Conservation (phyloP, 2,888 invertebrate species). For the Drosophila basisetae region DNA sequence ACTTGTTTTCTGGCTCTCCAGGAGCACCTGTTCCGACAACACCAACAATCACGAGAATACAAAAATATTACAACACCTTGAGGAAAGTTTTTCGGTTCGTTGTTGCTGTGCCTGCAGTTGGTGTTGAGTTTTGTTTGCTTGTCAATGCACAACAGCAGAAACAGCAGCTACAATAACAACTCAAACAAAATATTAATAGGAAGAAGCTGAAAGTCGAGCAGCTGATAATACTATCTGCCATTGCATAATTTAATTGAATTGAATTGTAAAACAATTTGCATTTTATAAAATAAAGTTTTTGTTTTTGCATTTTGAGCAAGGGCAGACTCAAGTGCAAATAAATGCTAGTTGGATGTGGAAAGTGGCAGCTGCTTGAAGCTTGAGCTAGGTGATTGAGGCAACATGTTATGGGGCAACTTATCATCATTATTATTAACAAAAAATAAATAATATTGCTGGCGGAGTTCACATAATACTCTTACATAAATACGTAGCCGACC, state of each 20-base stretch:
- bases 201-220: slow-evolving; percentile 27
- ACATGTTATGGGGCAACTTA: not conserved
- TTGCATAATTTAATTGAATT: slow-evolving; percentile 69
- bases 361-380: slow-evolving; percentile 12
- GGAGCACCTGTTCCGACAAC: slow-evolving; percentile 59
- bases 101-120: slow-evolving; percentile 40
- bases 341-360: slow-evolving; percentile 2
- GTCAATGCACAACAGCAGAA: slow-evolving; percentile 46
- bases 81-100: slow-evolving; percentile 51
- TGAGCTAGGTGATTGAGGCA: not conserved
- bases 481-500: not conserved
- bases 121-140: slow-evolving; percentile 43
- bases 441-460: no score
- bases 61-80: slow-evolving; percentile 54
- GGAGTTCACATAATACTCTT: not conserved
- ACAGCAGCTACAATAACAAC: slow-evolving; percentile 9
- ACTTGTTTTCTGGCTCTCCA: slow-evolving; percentile 48
- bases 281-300: slow-evolving; percentile 64
- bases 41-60: slow-evolving; percentile 27
- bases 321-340: not conserved
- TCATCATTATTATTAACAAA: not conserved
- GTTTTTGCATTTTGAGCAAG: slow-evolving; percentile 26
- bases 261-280: slow-evolving; percentile 73
- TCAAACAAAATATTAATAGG: slow-evolving; percentile 21
- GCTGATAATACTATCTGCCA: slow-evolving; percentile 55